These are phyloP conservation scores for Agelastica alni DNA, from an alignment of 2,888 invertebrate species.

Conservation along the genomic window DNA sequence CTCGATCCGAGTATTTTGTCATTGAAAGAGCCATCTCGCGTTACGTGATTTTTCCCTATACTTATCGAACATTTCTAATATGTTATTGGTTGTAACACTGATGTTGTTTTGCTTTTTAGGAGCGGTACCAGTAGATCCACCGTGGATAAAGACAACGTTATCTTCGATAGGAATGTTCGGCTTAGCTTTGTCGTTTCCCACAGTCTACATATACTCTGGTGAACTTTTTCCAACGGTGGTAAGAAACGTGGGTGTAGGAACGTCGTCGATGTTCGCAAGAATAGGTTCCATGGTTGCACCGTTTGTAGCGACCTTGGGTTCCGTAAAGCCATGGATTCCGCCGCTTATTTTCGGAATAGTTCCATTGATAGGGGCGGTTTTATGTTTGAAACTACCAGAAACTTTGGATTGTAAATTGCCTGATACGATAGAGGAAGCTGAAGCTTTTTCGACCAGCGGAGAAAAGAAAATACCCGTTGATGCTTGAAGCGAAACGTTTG, in stretches of 20 bases:
- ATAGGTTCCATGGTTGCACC: conserved; percentile 87
- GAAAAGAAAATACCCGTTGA: too few relatives aligned
- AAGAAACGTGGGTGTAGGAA: conserved; percentile 83
- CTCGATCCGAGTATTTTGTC: too few relatives aligned
- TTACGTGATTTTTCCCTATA: too few relatives aligned
- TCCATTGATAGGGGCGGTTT: conserved; percentile 69
- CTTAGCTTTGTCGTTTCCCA: conserved; percentile 81
- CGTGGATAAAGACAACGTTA: conserved; percentile 64
- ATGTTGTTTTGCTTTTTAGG: conserved; percentile 44
- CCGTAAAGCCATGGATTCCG: conserved; percentile 65
- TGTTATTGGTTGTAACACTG: too few relatives aligned
- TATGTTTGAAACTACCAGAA: conserved; percentile 75
- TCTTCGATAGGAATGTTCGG: conserved; percentile 80
- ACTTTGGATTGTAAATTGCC: conserved; percentile 76
- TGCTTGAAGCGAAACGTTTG: too few relatives aligned
- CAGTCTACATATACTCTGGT: conserved; percentile 84
- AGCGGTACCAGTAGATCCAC: conserved; percentile 59
- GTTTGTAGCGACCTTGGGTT: conserved; percentile 70
- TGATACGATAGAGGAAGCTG: conserved; percentile 81
- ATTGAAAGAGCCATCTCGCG: too few relatives aligned
- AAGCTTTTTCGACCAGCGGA: conserved; percentile 50
- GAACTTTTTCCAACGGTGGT: conserved; percentile 90
- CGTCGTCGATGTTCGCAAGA: conserved; percentile 83
- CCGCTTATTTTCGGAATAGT: conserved; percentile 71
- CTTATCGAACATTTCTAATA: too few relatives aligned